Percentiles rank a stretch among this genome's conserved stretches.
Conservation (phyloP, 1,140 invertebrate genomes). For the Drosophila aff. region DNA sequence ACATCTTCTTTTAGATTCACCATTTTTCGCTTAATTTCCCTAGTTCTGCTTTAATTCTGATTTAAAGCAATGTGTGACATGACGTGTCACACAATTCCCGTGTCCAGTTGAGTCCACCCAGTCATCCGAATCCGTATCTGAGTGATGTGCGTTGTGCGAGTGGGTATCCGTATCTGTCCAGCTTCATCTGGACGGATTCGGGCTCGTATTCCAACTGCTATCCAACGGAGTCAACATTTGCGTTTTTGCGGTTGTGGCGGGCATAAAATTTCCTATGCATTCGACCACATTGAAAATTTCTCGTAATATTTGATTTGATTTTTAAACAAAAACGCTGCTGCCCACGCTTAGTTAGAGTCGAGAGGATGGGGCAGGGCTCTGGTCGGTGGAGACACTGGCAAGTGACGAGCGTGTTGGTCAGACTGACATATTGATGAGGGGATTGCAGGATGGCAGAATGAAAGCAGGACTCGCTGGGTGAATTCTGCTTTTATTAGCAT, state of each 20-base stretch:
- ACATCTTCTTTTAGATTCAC: no score
- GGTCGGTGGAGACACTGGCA: conserved; percentile 47
- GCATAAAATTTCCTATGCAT: conserved; percentile 77
- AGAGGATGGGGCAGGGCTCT: background rate
- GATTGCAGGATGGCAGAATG: background rate
- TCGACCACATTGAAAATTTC: conserved; percentile 78
- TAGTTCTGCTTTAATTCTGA: conserved; percentile 3
- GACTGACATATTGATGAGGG: conserved; percentile 51
- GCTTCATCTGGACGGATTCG: conserved; percentile 17
- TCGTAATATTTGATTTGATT: conserved; percentile 84
- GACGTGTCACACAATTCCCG: conserved; percentile 1
- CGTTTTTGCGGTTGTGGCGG: conserved; percentile 74
- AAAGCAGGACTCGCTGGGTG: conserved; percentile 1
- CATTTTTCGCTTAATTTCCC: background rate
- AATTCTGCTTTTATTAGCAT: conserved; percentile 71
- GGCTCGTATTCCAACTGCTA: conserved; percentile 11
- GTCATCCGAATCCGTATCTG: conserved; percentile 4
- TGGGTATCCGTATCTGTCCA: conserved; percentile 23
- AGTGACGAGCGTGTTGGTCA: conserved; percentile 51
- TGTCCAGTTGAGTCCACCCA: conserved; percentile 10
- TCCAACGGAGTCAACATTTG: conserved; percentile 71
- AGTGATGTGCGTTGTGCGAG: conserved; percentile 17
- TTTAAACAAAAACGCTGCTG: conserved; percentile 70
- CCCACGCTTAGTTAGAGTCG: conserved; percentile 29
- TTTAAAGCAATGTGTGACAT: background rate